Base-by-base conservation (phyloP, 2,888 invertebrate genomes). In the Copidosoma aretas region DNA sequence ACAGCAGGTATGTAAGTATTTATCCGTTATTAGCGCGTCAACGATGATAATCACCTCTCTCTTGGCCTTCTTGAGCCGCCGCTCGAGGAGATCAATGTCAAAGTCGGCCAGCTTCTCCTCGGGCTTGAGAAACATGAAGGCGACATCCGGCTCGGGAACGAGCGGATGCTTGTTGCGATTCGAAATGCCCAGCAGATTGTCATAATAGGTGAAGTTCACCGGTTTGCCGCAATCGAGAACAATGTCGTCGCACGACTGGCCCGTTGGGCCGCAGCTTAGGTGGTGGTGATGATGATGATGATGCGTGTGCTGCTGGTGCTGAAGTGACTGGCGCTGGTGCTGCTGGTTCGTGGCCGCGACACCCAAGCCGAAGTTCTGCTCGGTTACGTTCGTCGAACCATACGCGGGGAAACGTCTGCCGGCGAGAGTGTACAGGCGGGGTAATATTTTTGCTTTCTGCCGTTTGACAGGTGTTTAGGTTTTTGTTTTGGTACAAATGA, bases 141-240 rank as follows among this genome's bases (percentile, higher is more conserved):
- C 90, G 57, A 92, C 91, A 86, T 89, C 80, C 0, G 94, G 94
- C 84, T 95, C 95, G 68, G 94, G 93, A 75, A 93, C 91, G 79
- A 91, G 89, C 0, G 93, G 93, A 85, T 94, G 94, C 79, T 91
- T 89, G 77, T 92, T 90, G 72, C 94, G 87, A 78, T 93, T 90
- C n/a, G 92, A 90, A 46, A 95, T 91, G 21, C 95, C 95, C 62
- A 93, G 90, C 70, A 95, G 86, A 83, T 93, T 93, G 83, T 95
- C 95, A 84, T 94, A 95, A 82, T 93, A 93, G 5, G 95, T 95
- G 81, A 91, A 92, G 84, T 95, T 94, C 1, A 93, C 93, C 64
- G 93, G 90, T 84, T 92, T 92, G 4, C 93, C 93, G 84, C 94
- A 94, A 80, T 93, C 93, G 77, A 93, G 86, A 73, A 89, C 87